phyloP scores from a whole-genome alignment of 2,113 vertebrate genomes.

The Pelobates fuscus region DNA sequence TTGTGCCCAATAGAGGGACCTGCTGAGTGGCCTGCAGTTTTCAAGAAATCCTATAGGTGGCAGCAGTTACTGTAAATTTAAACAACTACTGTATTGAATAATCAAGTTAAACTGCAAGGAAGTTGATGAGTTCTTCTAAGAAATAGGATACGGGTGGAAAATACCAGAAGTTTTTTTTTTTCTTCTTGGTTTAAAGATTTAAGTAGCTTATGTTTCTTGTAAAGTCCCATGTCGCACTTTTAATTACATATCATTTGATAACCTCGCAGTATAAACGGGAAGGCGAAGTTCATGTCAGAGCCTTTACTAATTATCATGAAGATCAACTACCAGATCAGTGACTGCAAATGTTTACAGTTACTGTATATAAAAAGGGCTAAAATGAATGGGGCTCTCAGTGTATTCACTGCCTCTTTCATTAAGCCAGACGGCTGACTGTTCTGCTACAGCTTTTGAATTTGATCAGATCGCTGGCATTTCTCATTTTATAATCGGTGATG shows the following conservation, averaged over 20 bases:
- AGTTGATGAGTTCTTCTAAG: constrained; percentile 68
- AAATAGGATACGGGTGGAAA: constrained; percentile 66
- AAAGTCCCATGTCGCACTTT: constrained; percentile 58
- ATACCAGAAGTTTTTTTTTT: constrained; percentile 61
- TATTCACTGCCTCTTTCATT: too few species aligned
- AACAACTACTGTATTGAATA: neutral
- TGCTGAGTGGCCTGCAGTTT: constrained; percentile 50
- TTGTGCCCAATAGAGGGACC: constrained; percentile 62
- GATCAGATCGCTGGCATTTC: too few species aligned
- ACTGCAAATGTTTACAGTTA: constrained; percentile 26
- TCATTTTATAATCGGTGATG: too few species aligned
- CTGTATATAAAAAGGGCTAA: constrained; percentile 20
- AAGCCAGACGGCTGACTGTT: too few species aligned
- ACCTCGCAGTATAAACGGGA: constrained; percentile 48
- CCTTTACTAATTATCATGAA: constrained; percentile 41
- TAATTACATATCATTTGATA: constrained; percentile 57
- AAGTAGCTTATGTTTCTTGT: constrained; percentile 63
- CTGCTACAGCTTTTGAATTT: too few species aligned
- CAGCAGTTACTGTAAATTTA: constrained; percentile 83
- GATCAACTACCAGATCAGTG: constrained; percentile 1
- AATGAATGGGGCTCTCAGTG: neutral
- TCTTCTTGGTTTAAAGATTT: constrained; percentile 64
- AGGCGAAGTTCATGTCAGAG: constrained; percentile 37
- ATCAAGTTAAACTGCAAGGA: constrained; percentile 17
- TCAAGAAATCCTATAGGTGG: constrained; percentile 78